phyloP scores from a whole-genome alignment of 2,113 vertebrate species.

The Sialia sialis region DNA sequence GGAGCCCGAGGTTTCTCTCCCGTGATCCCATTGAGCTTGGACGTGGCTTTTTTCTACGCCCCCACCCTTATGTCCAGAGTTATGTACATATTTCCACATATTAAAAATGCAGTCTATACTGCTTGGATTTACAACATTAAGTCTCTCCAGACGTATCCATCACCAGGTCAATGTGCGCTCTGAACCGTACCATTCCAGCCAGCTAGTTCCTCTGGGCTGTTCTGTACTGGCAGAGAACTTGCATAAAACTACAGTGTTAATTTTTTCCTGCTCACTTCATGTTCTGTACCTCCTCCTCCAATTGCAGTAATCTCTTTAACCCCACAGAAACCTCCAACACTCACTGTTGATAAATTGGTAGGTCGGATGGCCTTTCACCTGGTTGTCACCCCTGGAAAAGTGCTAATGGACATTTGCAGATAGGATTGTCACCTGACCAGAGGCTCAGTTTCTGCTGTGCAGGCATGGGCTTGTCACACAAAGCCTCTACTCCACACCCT shows the following conservation, averaged over 20 bases:
- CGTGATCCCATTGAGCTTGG: slow-evolving; percentile 60
- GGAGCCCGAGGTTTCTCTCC: slow-evolving; percentile 60
- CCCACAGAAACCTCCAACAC: not conserved
- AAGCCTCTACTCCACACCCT: not conserved
- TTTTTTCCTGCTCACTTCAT: not conserved
- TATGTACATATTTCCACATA: slow-evolving; percentile 27
- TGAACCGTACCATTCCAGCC: not conserved
- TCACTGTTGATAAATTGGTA: not conserved
- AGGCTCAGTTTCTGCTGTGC: not conserved
- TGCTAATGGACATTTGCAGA: slow-evolving; percentile 33
- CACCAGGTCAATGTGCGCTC: not conserved
- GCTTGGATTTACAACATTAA: not conserved
- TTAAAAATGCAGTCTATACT: slow-evolving; percentile 30
- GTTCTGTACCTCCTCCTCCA: not conserved
- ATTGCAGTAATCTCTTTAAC: not conserved
- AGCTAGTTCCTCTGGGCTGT: not conserved
- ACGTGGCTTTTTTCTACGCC: slow-evolving; percentile 64
- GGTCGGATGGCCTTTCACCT: slow-evolving; percentile 6
- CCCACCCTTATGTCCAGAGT: slow-evolving; percentile 64
- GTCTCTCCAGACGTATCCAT: not conserved
- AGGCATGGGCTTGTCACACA: not conserved
- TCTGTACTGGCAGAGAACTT: not conserved
- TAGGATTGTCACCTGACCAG: not conserved
- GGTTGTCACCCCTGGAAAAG: not conserved
- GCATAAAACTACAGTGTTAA: not conserved